Base-by-base conservation (phyloP, 1,140 invertebrate species). In the Drosophila athabasca region DNA sequence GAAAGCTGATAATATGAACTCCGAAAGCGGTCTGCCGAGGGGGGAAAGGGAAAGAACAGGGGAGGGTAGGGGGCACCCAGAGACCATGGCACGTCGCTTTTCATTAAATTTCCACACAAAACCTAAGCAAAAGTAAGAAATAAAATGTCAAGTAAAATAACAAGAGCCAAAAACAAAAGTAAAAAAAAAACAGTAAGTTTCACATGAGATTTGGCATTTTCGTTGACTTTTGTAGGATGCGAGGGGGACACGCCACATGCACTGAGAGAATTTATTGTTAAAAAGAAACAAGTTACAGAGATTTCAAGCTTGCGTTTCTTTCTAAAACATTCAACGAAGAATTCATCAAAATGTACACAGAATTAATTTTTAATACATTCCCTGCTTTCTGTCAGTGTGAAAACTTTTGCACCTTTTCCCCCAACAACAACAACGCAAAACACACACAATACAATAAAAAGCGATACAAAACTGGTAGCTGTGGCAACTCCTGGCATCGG, bases 51-150 rank as follows among this genome's bases (percentile, higher is more conserved):
- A 9, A 19, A 19, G 17, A 1, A 1, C 1, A 1, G 17, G 17
- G 17, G 17, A 1, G 17, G 17, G 17, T 0, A 1, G 17, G 17
- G 0, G 17, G 17, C 17, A 13, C 35, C 4, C 1, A 8, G 13
- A 8, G 11, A 19, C 9, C 50, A 45, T 62, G 66, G 62, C 83
- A 87, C 76, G 83, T 87, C 79, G 76, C 65, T 73, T 74, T 76
- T 72, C 79, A 88, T 88, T 88, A 83, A 88, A 88, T 88, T 88
- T 88, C 35, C 11, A 62, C 83, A 76, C 7, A 62, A 71, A 62
- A 62, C 70, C 68, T 61, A 76, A 74, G 71, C 64, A 78, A 74
- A 64, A 75, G 77, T 77, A 87, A 82, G 80, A 79, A 77, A 78
- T 79, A 82, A 88, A 88, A 78, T 87, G 82, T 85, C 82, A 80